phyloP scores from a whole-genome alignment of 2,888 invertebrate species.

The Epistrophe eligans region DNA sequence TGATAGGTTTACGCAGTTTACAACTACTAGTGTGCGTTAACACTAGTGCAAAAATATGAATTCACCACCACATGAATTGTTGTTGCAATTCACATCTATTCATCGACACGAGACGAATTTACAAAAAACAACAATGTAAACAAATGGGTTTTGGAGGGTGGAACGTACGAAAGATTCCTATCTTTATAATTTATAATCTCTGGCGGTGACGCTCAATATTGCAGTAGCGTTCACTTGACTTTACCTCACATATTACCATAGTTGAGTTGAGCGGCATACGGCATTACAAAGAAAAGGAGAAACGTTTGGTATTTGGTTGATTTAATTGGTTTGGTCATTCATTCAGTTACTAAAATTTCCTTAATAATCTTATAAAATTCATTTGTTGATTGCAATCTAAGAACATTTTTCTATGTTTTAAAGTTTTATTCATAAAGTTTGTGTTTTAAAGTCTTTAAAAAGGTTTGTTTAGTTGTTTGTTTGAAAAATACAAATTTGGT shows the following conservation, averaged over 20 bases:
- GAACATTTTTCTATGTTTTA: not conserved
- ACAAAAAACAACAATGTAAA: too few species aligned
- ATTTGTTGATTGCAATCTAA: not conserved
- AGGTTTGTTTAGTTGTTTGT: conserved; percentile 8
- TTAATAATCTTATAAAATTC: not conserved
- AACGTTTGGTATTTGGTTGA: conserved; percentile 13
- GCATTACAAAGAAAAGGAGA: conserved; percentile 5
- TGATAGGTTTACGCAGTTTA: too few species aligned
- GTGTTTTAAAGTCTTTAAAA: conserved; percentile 1
- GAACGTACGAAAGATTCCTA: too few species aligned
- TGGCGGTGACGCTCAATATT: too few species aligned
- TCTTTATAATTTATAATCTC: too few species aligned
- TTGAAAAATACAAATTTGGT: not conserved
- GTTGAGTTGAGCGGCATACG: not conserved
- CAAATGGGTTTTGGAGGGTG: too few species aligned
- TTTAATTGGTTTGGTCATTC: conserved; percentile 10
- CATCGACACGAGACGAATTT: too few species aligned
- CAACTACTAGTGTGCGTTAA: too few species aligned
- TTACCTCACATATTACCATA: not conserved
- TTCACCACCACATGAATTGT: too few species aligned
- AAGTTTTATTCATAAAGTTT: not conserved
- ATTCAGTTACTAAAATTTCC: conserved; percentile 13
- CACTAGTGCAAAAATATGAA: too few species aligned
- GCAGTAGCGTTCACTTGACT: not conserved
- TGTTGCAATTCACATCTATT: too few species aligned